phyloP scores from a whole-genome alignment of 2,888 invertebrate genomes.

The Chalcosyrphus nemorum region DNA sequence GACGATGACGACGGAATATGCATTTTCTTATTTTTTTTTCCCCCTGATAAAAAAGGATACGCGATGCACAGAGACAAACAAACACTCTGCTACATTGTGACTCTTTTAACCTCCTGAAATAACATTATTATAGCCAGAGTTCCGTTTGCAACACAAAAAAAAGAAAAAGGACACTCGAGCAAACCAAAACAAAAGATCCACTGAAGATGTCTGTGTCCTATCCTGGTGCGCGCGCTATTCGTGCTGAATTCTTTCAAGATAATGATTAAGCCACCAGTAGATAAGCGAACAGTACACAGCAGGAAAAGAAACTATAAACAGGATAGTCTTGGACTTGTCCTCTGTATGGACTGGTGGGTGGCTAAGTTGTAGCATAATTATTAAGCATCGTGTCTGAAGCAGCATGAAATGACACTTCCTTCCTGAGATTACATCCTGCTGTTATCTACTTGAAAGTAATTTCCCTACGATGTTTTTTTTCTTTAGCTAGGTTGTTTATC shows the following conservation, averaged over 20 bases:
- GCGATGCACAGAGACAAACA: slow-evolving; percentile 2
- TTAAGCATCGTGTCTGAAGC: slow-evolving; percentile 66
- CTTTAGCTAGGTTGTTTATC: slow-evolving; percentile 45
- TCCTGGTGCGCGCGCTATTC: slow-evolving; percentile 17
- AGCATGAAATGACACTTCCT: slow-evolving; percentile 74
- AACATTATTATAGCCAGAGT: slow-evolving; percentile 53
- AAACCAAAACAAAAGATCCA: slow-evolving; percentile 41
- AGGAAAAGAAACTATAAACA: slow-evolving; percentile 46
- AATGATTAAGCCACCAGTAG: slow-evolving; percentile 65
- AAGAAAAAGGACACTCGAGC: slow-evolving; percentile 25
- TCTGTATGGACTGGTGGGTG: background rate
- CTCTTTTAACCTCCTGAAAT: slow-evolving; percentile 62
- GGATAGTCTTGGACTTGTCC: slow-evolving; percentile 25
- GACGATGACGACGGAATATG: slow-evolving; percentile 39
- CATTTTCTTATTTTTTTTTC: slow-evolving; percentile 7
- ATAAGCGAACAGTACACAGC: slow-evolving; percentile 55
- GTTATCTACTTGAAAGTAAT: slow-evolving; percentile 73
- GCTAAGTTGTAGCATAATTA: slow-evolving; percentile 51
- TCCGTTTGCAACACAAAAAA: slow-evolving; percentile 8
- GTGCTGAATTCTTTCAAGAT: slow-evolving; percentile 51
- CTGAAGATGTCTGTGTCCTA: slow-evolving; percentile 46
- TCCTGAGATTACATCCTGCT: slow-evolving; percentile 73
- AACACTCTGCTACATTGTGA: slow-evolving; percentile 21
- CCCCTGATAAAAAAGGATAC: slow-evolving; percentile 21
- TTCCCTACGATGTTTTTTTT: slow-evolving; percentile 64